Evolutionary conservation across 2,888 invertebrate genomes (phyloP), one percentile per base, ranked within the genome.

Genomic region (Bimastos eiseni): DNA sequence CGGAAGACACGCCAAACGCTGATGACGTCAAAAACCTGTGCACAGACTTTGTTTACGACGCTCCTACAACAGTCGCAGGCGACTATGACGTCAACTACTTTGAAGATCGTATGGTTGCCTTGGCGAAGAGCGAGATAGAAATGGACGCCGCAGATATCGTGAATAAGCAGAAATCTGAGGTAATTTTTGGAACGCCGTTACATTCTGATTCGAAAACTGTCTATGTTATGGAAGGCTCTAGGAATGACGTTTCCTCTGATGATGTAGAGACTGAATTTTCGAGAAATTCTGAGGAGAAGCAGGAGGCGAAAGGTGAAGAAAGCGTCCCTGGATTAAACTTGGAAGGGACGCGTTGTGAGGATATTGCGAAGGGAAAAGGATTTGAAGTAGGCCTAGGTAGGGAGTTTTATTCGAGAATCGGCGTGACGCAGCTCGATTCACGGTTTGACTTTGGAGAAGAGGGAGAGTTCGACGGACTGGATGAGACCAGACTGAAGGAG

Each of bases 1-100:
- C 70, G n/a, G 70, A 70, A 70, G 30, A 70, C 8, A 70, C 70
- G n/a, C 30, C 70, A 70, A 6, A 13, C n/a, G 70, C 70, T n/a
- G 70, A 70, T 70, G 70, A 70, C 70, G n/a, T 70, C 70, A 70
- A n/a, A 70, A n/a, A 70, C 70, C 30, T 70, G 70, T n/a, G 70
- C 70, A 30, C 70, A 70, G 70, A 70, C n/a, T 70, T 70, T 70
- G 70, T n/a, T n/a, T 70, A 70, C 70, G 70, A 70, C 70, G 13
- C 70, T 70, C n/a, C 3, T n/a, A n/a, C n/a, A n/a, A 3, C 70
- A 13, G 30, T 70, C n/a, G 17, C 70, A 70, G 70, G 11, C 30
- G 70, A 70, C 70, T 30, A 70, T 70, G 70, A 70, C 70, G 70
- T 70, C 70, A 70, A n/a, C 70, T n/a, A 5, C 70, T 30, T 70